Conservation (phyloP, 1,140 invertebrate species). For the Papilio dardanus region DNA sequence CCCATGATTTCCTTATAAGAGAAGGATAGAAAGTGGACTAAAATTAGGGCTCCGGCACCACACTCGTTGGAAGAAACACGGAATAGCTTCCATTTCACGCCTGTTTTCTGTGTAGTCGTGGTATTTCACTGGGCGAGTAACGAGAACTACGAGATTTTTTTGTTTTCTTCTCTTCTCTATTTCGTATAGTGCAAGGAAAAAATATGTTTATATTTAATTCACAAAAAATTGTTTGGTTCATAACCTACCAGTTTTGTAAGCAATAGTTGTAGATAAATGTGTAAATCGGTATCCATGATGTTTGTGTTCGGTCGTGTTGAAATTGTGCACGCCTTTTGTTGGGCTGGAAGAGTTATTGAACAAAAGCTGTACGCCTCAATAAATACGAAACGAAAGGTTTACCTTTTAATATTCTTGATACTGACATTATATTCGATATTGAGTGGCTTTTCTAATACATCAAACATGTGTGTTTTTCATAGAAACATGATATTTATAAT, state of each 20-base stretch:
- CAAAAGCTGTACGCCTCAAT: constrained; percentile 4
- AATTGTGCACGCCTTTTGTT: constrained; percentile 8
- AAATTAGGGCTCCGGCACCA: no score
- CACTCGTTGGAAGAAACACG: no score
- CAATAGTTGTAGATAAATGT: constrained; percentile 4
- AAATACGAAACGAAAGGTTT: constrained; percentile 1
- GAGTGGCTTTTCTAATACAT: background rate
- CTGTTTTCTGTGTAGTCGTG: no score
- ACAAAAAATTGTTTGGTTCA: background rate
- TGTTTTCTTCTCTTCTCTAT: background rate
- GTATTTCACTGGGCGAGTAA: no score
- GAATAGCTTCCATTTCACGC: no score
- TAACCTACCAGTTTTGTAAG: background rate
- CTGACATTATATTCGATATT: background rate
- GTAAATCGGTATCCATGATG: constrained; percentile 13
- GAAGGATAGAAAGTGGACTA: no score
- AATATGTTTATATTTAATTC: background rate
- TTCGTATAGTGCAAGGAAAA: background rate
- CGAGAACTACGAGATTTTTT: no score
- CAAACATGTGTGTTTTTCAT: no score
- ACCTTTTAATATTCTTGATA: background rate
- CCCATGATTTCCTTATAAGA: no score
- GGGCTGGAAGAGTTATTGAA: constrained; percentile 14
- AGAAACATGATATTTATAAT: no score
- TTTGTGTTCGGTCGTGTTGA: constrained; percentile 18